These are phyloP conservation scores for Drosophila meridiana DNA, from an alignment of 2,888 invertebrate genomes.

Conservation along the genomic window DNA sequence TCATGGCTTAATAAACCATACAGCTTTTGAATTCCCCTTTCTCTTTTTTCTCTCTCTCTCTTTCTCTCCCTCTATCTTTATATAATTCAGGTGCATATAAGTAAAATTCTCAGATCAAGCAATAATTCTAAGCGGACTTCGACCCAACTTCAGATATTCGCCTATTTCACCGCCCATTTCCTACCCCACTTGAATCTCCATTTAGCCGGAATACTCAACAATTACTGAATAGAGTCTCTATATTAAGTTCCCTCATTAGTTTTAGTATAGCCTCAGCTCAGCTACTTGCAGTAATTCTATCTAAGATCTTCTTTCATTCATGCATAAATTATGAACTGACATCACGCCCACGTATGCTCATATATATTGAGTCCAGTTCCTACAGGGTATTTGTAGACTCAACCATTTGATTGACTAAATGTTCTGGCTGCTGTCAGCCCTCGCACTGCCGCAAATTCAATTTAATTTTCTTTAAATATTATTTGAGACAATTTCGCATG, in stretches of 20 bases:
- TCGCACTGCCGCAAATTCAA: conserved; percentile 71
- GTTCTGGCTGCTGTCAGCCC: conserved; percentile 12
- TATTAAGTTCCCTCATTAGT: background rate
- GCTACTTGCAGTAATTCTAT: no score
- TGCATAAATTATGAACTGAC: no score
- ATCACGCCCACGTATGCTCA: no score
- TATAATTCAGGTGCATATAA: no score
- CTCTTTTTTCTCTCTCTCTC: no score
- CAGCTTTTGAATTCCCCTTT: no score
- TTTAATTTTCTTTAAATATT: conserved; percentile 82
- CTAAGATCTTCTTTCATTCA: no score
- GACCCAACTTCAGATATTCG: background rate
- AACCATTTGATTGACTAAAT: background rate
- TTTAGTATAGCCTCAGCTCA: background rate
- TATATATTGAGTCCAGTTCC: background rate
- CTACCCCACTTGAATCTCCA: background rate
- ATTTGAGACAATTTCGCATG: conserved; percentile 79
- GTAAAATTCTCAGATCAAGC: no score
- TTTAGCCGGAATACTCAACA: no score
- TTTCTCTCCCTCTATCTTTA: no score
- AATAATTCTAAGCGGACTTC: background rate
- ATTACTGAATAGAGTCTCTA: background rate
- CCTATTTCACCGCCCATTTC: background rate
- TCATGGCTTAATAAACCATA: no score
- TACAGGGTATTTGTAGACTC: conserved; percentile 6